These are phyloP conservation scores for Spisula solida DNA, from an alignment of 2,888 invertebrate species.

Conservation along the genomic window DNA sequence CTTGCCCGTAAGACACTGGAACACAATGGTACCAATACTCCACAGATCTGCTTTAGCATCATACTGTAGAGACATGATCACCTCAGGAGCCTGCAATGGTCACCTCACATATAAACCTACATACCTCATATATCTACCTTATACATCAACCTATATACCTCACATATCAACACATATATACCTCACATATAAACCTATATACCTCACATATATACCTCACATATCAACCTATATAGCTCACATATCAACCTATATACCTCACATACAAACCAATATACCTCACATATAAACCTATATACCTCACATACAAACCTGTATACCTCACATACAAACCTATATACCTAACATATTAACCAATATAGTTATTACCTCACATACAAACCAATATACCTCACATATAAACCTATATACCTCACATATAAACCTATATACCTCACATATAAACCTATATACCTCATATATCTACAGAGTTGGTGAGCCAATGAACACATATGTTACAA, in stretches of 20 bases:
- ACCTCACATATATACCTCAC: neutral
- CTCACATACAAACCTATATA: neutral
- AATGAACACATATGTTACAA: no score
- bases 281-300: no score
- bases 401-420: no score
- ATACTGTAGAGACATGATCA: conserved; percentile 99
- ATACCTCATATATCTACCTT: neutral
- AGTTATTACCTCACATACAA: neutral
- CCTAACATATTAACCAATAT: neutral
- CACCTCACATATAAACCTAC: neutral
- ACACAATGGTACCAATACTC: conserved; percentile 99
- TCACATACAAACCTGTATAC: no score
- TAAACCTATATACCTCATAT: no score
- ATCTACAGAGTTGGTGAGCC: neutral
- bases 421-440: no score
- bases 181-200: neutral
- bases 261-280: no score
- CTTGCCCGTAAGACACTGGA: conserved; percentile 99
- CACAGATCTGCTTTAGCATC: conserved; percentile 99
- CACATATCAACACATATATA: neutral
- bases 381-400: no score
- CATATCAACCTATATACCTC: neutral
- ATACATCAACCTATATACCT: neutral
- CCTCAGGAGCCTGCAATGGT: conserved; percentile 95
- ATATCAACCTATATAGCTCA: neutral